Base-by-base conservation (phyloP, 2,888 invertebrate species). In the Orgyia antiqua region DNA sequence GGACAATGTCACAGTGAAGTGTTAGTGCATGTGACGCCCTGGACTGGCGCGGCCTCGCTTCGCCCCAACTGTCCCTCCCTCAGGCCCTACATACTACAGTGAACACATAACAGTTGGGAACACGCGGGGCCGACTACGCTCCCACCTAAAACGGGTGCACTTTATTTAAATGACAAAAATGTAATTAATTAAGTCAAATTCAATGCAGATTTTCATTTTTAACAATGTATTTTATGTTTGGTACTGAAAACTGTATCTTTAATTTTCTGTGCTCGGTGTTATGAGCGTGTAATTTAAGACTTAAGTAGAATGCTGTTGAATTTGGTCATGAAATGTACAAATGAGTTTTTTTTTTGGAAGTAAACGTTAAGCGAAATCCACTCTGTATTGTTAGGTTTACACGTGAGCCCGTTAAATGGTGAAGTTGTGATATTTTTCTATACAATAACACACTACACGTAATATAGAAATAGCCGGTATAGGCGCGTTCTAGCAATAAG, bases 1-100 rank as follows among this genome's bases (percentile, higher is more conserved):
- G 87, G 87, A 87, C 86, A 82, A 86, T 87, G 86, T 87, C 86
- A 86, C 87, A 83, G 87, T 87, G 86, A 80, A 71, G 84, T 84
- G 84, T 80, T 78, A 77, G 82, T 83, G 80, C 68, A 69, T 64
- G 87, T 83, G 84, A 82, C 80, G 83, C 69, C 75, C 65, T 70
- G 73, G 72, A 71, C 66, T 66, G 70, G 69, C 67, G 68, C 75
- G 83, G 78, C 82, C 79, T 58, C 78, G 78, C 73, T 45, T 80
- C 77, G 82, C 82, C 83, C 63, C 84, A 83, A 84, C 82, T 76
- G 77, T 55, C 57, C 51, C 40, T 51, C 38, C 49, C 51, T 53
- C 58, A 54, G 61, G 61, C 68, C 56, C 64, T 58, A 56, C 51
- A 45, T n/a, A n/a, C n/a, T n/a, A 53, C 50, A 51, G 53, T 51